phyloP scores from a whole-genome alignment of 2,113 vertebrate species.

The Thamnophis sirtalis region DNA sequence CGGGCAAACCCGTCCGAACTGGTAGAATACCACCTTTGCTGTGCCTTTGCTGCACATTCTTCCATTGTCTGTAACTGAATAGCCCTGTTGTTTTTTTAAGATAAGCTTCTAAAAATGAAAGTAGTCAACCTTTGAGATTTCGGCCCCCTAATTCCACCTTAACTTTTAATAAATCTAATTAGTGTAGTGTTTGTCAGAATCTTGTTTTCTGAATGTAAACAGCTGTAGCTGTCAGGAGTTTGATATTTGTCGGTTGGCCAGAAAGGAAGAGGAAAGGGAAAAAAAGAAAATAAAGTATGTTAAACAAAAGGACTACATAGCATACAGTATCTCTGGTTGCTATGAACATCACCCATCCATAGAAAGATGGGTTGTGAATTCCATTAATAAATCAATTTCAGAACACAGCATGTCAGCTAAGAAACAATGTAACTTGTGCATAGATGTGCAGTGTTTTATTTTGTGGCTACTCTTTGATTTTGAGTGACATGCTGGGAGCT shows the following conservation, averaged over 20 bases:
- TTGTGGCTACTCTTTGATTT: not conserved
- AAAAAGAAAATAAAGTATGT: not conserved
- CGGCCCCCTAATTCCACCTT: not conserved
- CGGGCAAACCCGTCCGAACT: too few relatives aligned
- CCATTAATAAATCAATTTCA: not conserved
- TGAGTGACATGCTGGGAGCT: not conserved
- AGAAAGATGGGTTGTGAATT: not conserved
- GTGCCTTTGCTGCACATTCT: not conserved
- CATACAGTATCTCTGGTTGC: not conserved
- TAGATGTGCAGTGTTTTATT: not conserved
- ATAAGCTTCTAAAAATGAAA: not conserved
- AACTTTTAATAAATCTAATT: not conserved
- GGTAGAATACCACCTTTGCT: too few relatives aligned
- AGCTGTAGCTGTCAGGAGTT: not conserved
- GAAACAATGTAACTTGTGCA: not conserved
- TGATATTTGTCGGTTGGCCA: not conserved
- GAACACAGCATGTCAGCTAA: not conserved
- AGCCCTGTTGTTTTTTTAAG: not conserved
- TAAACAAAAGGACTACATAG: not conserved
- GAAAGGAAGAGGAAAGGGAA: not conserved
- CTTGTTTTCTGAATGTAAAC: not conserved
- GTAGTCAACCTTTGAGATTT: not conserved
- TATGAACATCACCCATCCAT: not conserved
- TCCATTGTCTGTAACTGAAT: not conserved
- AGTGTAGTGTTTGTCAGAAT: not conserved